These are phyloP conservation scores for Calidris pygmaea DNA, from an alignment of 2,113 vertebrate genomes.

Conservation along the genomic window DNA sequence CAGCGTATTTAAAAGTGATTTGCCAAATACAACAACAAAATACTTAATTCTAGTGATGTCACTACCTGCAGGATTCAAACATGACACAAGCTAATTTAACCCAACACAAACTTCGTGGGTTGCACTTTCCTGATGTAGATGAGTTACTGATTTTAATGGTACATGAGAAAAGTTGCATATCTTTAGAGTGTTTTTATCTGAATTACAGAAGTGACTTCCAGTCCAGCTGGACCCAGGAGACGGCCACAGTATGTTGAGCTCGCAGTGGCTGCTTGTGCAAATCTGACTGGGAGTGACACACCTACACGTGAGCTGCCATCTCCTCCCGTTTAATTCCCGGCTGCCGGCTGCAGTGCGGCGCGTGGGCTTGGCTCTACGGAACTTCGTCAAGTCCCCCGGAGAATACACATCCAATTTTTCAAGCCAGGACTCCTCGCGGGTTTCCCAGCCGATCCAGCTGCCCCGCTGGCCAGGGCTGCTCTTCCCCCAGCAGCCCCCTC, in stretches of 20 bases:
- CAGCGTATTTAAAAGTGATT: neutral
- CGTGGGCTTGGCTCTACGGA: neutral
- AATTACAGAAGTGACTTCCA: neutral
- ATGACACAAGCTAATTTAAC: neutral
- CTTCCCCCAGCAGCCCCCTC: neutral
- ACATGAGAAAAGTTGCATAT: neutral
- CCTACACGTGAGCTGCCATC: neutral
- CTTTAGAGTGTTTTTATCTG: neutral
- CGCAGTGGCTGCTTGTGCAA: neutral
- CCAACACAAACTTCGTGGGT: neutral
- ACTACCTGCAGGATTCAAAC: neutral
- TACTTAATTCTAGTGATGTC: neutral
- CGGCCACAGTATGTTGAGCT: neutral
- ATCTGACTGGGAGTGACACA: neutral
- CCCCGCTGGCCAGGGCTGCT: neutral
- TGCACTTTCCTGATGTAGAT: neutral
- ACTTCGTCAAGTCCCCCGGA: neutral
- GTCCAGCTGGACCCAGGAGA: neutral
- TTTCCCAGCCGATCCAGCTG: neutral
- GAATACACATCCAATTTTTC: neutral
- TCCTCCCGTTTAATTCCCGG: neutral
- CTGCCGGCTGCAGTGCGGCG: neutral
- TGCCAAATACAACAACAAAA: neutral
- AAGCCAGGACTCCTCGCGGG: fast-evolving
- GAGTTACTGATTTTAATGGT: neutral